These are phyloP conservation scores for Odobenus rosmarus DNA, from an alignment of 2,113 vertebrate genomes.

Conservation along the genomic window DNA sequence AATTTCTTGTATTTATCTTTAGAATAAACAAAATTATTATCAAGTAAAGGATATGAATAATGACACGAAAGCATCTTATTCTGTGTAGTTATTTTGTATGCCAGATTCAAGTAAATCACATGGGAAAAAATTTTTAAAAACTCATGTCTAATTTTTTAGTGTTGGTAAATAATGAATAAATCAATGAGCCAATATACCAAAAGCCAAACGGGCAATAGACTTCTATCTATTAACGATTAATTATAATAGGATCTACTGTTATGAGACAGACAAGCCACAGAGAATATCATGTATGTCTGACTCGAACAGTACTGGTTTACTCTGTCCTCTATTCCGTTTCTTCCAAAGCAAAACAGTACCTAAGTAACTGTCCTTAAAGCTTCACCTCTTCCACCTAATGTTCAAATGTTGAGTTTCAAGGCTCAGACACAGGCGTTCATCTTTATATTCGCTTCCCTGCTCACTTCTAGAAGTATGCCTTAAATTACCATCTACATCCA, in stretches of 20 bases:
- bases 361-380: background rate
- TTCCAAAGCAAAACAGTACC: constrained; percentile 4
- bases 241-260: background rate
- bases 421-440: background rate
- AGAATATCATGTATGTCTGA: background rate
- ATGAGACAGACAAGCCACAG: background rate
- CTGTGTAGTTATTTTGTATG: background rate
- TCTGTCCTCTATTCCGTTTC: background rate
- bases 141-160: background rate
- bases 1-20: constrained; percentile 15
- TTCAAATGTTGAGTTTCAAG: background rate
- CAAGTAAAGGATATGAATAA: background rate
- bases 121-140: background rate
- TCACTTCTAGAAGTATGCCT: background rate
- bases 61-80: background rate
- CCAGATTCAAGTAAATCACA: constrained; percentile 13
- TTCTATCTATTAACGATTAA: background rate
- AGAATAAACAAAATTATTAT: constrained; percentile 7
- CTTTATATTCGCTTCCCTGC: background rate
- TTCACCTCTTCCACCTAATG: background rate
- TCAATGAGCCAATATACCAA: constrained; percentile 8
- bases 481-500: background rate
- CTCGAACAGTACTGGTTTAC: background rate
- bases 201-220: background rate
- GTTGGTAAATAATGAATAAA: constrained; percentile 38